phyloP scores from a whole-genome alignment of 1,140 invertebrate species.

The Euglossa dilemma region DNA sequence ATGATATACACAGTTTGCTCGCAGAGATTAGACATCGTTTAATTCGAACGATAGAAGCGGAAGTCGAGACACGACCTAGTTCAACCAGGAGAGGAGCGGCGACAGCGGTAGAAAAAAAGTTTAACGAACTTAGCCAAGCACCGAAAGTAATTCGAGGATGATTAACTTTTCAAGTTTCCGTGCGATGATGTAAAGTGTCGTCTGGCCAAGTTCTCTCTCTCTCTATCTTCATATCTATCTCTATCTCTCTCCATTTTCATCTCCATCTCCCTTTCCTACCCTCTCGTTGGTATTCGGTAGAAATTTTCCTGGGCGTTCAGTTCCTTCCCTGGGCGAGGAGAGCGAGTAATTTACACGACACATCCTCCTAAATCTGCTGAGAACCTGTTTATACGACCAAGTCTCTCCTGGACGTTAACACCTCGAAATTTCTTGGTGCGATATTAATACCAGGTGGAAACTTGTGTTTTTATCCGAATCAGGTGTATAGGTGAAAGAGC shows the following conservation, averaged over 20 bases:
- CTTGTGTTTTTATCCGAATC: not conserved
- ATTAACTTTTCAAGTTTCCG: conserved; percentile 34
- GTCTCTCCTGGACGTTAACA: not conserved
- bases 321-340: no score
- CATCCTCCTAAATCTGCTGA: not conserved
- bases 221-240: no score
- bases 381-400: not conserved
- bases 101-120: not conserved
- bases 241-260: no score
- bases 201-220: not conserved
- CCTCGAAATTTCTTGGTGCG: not conserved
- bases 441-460: no score
- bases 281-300: not conserved
- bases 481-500: no score
- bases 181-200: conserved; percentile 9
- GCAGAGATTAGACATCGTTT: not conserved
- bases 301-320: conserved; percentile 5
- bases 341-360: conserved; percentile 13
- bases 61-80: not conserved
- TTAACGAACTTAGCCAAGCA: conserved; percentile 28
- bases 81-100: not conserved
- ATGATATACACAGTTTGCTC: not conserved
- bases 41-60: conserved; percentile 2
- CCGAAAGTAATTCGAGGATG: conserved; percentile 21
- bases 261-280: no score